Conservation (phyloP, 2,797 vertebrate genomes). For the Microchirus variegatus region DNA sequence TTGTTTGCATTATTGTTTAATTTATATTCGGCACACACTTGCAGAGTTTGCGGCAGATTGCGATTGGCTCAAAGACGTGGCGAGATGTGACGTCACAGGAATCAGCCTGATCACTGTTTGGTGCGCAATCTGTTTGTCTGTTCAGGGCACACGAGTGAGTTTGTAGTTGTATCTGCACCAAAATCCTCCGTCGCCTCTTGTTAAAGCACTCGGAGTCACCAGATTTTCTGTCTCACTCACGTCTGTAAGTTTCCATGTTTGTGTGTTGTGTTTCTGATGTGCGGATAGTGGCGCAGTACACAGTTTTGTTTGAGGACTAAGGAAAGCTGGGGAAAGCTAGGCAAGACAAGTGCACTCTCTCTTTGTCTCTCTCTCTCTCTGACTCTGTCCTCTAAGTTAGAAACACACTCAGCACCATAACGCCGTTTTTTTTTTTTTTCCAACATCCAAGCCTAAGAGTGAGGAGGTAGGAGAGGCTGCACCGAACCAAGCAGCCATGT, state of each 20-base stretch:
- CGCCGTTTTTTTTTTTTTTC: conserved; percentile 53
- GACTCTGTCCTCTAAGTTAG: conserved; percentile 46
- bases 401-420: conserved; percentile 46
- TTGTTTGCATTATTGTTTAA: conserved; percentile 56
- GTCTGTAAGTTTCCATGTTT: not conserved
- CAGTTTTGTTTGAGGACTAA: conserved; percentile 47
- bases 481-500: conserved; percentile 62
- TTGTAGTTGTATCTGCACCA: conserved; percentile 13
- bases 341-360: conserved; percentile 58
- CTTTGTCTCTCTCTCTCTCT: conserved; percentile 29
- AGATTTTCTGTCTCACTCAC: not conserved
- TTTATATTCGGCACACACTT: conserved; percentile 41
- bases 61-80: conserved; percentile 91
- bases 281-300: conserved; percentile 24
- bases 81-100: conserved; percentile 93
- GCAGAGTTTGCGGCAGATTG: conserved; percentile 72
- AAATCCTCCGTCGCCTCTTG: not conserved
- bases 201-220: not conserved
- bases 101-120: conserved; percentile 80
- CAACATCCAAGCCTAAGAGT: conserved; percentile 55
- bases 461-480: conserved; percentile 54
- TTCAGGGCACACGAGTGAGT: conserved; percentile 25
- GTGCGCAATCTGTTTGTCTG: conserved; percentile 66
- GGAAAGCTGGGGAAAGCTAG: conserved; percentile 52
- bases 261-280: conserved; percentile 18